Evolutionary conservation across 2,113 vertebrate species (phyloP), one percentile per base, ranked within the genome.

Genomic region (Pedionomus torquatus): DNA sequence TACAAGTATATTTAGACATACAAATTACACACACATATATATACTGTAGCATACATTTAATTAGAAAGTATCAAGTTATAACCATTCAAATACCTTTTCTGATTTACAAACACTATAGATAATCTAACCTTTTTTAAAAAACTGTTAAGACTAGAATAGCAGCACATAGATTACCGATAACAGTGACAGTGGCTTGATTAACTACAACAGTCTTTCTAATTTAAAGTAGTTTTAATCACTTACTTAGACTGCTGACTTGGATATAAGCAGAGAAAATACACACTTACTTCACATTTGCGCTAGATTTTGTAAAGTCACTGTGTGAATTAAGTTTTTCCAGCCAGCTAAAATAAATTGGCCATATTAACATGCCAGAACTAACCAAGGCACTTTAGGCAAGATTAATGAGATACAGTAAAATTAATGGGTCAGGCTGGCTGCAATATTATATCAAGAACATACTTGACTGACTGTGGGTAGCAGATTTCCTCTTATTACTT

Each of bases 331-430:
- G 33, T n/a, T 41, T 75, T 81, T 58, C 37, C 78, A 95, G 61
- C 31, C 65, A 88, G 74, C 31, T n/a, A 66, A 83, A 69, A 44
- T 54, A 15, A 83, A 83, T 3, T 51, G 44, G 80, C 83, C 48
- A 60, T 46, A 91, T 65, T 35, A 74, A 46, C 46, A 89, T 0
- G 0, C 72, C 57, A 77, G 51, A 94, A 90, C 75, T 89, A 87
- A 81, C 69, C 51, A 87, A 97, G 97, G 97, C 97, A 97, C 97
- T 97, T 97, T 0, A 90, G 97, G 96, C 65, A 89, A 83, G 92
- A 88, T 93, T 52, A 74, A 69, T 65, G 71, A 83, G 55, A 95
- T 43, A 72, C 0, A 1, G 69, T 75, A 54, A 71, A 89, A 90
- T 41, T 70, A 87, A 81, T 35, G 78, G 51, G 63, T 71, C 86